Evolutionary conservation across 2,888 invertebrate genomes (phyloP).

Genomic region (Brenthis hecate): DNA sequence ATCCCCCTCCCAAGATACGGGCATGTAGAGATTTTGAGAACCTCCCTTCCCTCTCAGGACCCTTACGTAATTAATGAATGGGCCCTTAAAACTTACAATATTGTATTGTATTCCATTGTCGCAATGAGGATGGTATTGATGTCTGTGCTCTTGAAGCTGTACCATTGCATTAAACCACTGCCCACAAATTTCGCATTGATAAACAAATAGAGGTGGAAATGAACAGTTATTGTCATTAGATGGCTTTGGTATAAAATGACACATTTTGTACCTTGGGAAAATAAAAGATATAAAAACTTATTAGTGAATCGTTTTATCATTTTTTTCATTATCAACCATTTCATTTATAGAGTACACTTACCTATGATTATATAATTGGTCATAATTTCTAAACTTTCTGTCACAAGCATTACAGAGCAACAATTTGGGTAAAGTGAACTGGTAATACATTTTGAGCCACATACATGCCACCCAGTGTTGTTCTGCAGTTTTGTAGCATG

Average conservation of each 20-base stretch:
- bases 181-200: constrained; percentile 75
- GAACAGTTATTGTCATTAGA: constrained; percentile 49
- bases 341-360: constrained; percentile 40
- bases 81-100: constrained; percentile 46
- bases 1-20: no score
- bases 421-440: constrained; percentile 69
- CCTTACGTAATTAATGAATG: no score
- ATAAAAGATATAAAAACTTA: neutral
- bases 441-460: constrained; percentile 67
- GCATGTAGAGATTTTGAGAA: no score
- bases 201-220: constrained; percentile 54
- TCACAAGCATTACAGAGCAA: constrained; percentile 75
- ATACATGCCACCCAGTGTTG: constrained; percentile 71
- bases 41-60: no score
- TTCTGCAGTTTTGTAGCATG: constrained; percentile 66
- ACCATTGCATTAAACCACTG: constrained; percentile 58
- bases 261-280: constrained; percentile 65
- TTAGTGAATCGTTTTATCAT: neutral
- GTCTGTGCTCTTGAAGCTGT: constrained; percentile 63
- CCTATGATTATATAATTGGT: constrained; percentile 77
- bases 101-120: constrained; percentile 50
- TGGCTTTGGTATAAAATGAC: constrained; percentile 67
- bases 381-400: constrained; percentile 74
- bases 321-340: neutral
- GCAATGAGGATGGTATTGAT: constrained; percentile 59